Evolutionary conservation across 2,797 vertebrate species (phyloP).

Genomic region (Melanotaenia nigrans): DNA sequence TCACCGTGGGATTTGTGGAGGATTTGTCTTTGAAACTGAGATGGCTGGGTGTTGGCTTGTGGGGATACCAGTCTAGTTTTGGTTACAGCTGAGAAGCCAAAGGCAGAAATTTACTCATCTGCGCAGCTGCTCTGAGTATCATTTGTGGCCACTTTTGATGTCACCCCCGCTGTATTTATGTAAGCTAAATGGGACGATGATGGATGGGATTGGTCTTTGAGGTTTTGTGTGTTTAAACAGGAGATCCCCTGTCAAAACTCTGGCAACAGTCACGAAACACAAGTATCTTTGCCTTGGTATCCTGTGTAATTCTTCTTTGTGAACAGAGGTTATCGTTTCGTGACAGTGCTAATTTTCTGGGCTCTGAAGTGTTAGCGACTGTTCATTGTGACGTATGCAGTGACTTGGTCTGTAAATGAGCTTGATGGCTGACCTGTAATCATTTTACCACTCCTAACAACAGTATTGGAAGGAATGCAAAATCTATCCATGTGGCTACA

Average conservation of each 20-base stretch:
- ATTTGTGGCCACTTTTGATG: constrained; percentile 77
- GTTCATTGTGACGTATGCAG: constrained; percentile 37
- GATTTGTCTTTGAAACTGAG: constrained; percentile 72
- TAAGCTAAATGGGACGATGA: constrained; percentile 64
- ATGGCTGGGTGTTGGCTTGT: constrained; percentile 73
- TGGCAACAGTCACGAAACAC: constrained; percentile 44
- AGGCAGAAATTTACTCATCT: constrained; percentile 69
- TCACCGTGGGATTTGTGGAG: constrained; percentile 67
- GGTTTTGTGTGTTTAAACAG: constrained; percentile 69
- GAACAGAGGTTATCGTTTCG: constrained; percentile 11
- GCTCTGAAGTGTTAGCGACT: constrained; percentile 22
- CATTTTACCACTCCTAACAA: constrained; percentile 3
- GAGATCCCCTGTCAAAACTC: constrained; percentile 66
- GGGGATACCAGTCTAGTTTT: constrained; percentile 54
- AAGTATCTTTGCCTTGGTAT: constrained; percentile 30
- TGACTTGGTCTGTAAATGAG: constrained; percentile 1
- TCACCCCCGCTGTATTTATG: constrained; percentile 67
- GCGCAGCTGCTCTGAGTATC: constrained; percentile 62
- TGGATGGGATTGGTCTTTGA: constrained; percentile 61
- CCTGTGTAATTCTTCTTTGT: constrained; percentile 16
- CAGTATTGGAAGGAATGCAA: not conserved
- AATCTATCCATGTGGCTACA: not conserved
- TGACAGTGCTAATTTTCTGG: constrained; percentile 26
- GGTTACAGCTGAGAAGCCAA: constrained; percentile 69
- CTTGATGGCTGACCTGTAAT: not conserved